These are phyloP conservation scores for Tiliqua scincoides DNA, from an alignment of 2,113 vertebrate genomes.

Conservation along the genomic window DNA sequence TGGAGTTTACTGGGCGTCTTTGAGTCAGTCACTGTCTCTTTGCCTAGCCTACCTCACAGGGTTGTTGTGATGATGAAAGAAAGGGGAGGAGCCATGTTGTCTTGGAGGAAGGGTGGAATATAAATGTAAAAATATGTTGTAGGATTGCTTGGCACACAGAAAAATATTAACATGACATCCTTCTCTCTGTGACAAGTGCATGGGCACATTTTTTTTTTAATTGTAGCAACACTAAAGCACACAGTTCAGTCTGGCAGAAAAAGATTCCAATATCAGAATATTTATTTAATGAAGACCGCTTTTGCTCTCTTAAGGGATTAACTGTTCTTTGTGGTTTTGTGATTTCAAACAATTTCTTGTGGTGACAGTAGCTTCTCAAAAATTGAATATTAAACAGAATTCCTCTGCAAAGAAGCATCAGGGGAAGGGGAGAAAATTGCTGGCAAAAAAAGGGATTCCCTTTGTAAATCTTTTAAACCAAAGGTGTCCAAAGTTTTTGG, in stretches of 20 bases:
- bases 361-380: background rate
- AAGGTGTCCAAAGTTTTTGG: too few relatives aligned
- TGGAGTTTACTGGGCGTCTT: too few relatives aligned
- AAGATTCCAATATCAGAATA: background rate
- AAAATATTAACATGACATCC: background rate
- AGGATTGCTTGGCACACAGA: background rate
- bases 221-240: background rate
- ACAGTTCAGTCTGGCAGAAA: background rate
- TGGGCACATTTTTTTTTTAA: background rate
- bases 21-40: too few relatives aligned
- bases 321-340: background rate
- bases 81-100: too few relatives aligned
- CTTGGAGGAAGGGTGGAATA: too few relatives aligned
- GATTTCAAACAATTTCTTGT: background rate
- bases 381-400: background rate
- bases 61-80: too few relatives aligned
- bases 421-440: too few relatives aligned
- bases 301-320: background rate
- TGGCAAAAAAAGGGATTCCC: too few relatives aligned
- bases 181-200: background rate
- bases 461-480: too few relatives aligned
- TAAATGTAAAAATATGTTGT: too few relatives aligned
- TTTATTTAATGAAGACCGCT: background rate
- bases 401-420: background rate
- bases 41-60: too few relatives aligned